Base-by-base conservation (phyloP, 37 sponge, comb jelly and placozoan genomes). In the Eunapius fragilis region DNA sequence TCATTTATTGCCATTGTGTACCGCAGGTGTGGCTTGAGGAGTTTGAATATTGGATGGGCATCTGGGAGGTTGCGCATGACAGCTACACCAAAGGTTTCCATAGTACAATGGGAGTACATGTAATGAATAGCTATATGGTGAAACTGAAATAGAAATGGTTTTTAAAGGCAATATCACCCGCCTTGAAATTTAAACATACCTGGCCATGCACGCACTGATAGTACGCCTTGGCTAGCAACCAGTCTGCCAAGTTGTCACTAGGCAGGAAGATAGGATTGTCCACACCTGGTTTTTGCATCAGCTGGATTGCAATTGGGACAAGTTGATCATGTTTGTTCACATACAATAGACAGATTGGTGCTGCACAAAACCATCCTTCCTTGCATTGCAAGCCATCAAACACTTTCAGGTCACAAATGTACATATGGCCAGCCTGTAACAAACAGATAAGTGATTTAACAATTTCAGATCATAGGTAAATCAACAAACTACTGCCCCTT, bases 281-380 rank as follows among this genome's bases (percentile, higher is more conserved):
- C 6, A 9, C 6, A 3, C 41, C 41, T 25, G 87, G 87, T 24
- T 79, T 36, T 31, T 81, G 68, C 81, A 83, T 86, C 76, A 93
- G 87, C 70, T 93, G 94, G 32, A 93, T 93, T 33, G 94, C 94
- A 69, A 93, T 93, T 31, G 94, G 94, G 10, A 82, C 69, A 25
- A 90, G 70, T 0, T 83, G 69, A 2, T 49, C 75, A 17, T 14
- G 25, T 5, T 68, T 58, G 26, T 81, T 93, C 31, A 89, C 88
- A 68, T 87, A 86, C 33, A 93, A 74, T 0, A 93, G 85, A 71
- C 90, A 80, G 25, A 86, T 26, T 31, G 94, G 89, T 11, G 88
- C 89, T 26, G 90, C 82, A 74, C 80, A 69, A 35, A 77, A 83
- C 38, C 45, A 77, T 17, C 85, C 85, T 82, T 86, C 81, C 41